A percentile compares a stretch with the other conserved stretches of the same genome.
phyloP scores from a whole-genome alignment of 2,113 vertebrate species.

The Nannospalax galili region DNA sequence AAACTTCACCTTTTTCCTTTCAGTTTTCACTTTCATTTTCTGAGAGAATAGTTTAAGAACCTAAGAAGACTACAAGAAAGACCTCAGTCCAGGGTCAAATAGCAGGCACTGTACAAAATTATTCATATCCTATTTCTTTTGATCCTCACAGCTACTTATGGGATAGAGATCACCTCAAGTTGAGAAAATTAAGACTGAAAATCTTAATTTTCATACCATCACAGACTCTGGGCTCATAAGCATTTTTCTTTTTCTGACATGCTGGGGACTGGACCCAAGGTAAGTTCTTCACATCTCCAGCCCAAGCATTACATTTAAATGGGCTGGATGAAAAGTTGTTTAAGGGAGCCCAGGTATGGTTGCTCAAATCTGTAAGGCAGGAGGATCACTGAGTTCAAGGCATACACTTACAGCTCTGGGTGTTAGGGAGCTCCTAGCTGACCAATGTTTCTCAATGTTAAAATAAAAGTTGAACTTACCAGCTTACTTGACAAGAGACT shows the following conservation, averaged over 20 bases:
- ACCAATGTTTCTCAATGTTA: background rate
- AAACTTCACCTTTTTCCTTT: background rate
- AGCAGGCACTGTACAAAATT: background rate
- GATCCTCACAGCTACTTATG: background rate
- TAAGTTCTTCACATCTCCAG: background rate
- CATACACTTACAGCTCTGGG: background rate
- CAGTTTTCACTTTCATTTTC: conserved; percentile 31
- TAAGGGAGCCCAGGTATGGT: background rate
- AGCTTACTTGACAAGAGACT: background rate
- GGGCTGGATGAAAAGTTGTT: background rate
- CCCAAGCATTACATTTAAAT: background rate
- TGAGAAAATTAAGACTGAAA: background rate
- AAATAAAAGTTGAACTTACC: background rate
- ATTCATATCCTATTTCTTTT: background rate
- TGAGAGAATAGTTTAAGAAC: background rate
- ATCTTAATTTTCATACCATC: background rate
- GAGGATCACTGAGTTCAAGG: background rate
- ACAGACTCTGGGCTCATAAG: background rate
- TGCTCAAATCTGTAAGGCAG: background rate
- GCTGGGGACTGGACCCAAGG: background rate
- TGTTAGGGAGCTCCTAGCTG: background rate
- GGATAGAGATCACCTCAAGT: background rate
- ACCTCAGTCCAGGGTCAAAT: background rate
- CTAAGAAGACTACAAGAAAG: background rate
- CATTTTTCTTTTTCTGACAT: background rate